Evolutionary conservation across 2,888 invertebrate genomes (phyloP).

Genomic region (Eupelmus urozonus): DNA sequence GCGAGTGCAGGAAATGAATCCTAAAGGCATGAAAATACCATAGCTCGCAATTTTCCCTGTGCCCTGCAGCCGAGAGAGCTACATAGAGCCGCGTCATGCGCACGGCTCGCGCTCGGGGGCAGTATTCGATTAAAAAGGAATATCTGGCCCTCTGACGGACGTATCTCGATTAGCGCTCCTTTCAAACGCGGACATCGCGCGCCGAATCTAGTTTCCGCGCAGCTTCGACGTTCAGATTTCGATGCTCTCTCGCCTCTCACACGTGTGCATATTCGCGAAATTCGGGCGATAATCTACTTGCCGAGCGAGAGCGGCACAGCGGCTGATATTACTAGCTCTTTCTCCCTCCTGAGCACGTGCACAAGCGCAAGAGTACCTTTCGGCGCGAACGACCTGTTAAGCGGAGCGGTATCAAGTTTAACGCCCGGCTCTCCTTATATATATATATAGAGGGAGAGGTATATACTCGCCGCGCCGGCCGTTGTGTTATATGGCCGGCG

Average conservation of each 20-base stretch:
- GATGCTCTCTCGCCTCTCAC: slow-evolving; percentile 22
- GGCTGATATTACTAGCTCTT: slow-evolving; percentile 42
- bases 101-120: too few species aligned
- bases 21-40: background rate
- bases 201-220: slow-evolving; percentile 56
- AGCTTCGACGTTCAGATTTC: slow-evolving; percentile 53
- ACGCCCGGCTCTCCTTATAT: slow-evolving; percentile 48
- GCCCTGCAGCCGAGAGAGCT: too few species aligned
- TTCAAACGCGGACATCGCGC: slow-evolving; percentile 25
- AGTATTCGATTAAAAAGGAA: slow-evolving; percentile 51
- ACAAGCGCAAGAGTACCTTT: slow-evolving; percentile 50
- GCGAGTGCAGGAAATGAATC: background rate
- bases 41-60: too few species aligned
- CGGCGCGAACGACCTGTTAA: slow-evolving; percentile 64
- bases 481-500: slow-evolving; percentile 35
- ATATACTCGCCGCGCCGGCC: background rate
- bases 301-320: slow-evolving; percentile 33
- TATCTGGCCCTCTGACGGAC: slow-evolving; percentile 29
- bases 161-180: slow-evolving; percentile 49
- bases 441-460: too few species aligned
- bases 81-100: too few species aligned
- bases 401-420: slow-evolving; percentile 59
- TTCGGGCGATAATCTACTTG: slow-evolving; percentile 54
- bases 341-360: slow-evolving; percentile 13
- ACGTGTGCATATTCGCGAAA: background rate